These are phyloP conservation scores for Cotesia glomerata DNA, from an alignment of 1,140 invertebrate genomes.

Conservation along the genomic window DNA sequence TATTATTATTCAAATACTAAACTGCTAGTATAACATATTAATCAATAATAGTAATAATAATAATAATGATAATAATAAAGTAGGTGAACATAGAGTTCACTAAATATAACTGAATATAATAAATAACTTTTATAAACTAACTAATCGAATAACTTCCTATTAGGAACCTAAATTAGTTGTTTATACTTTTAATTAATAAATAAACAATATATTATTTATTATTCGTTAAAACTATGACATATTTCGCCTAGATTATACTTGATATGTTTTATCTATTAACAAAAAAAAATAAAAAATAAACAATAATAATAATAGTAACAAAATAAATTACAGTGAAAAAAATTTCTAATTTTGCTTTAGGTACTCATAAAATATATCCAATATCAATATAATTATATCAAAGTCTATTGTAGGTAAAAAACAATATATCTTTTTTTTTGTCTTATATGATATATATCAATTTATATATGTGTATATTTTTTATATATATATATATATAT, in stretches of 20 bases:
- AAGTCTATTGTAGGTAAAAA: conserved; percentile 52
- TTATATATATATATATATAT: not conserved
- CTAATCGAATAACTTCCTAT: conserved; percentile 55
- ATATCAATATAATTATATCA: conserved; percentile 58
- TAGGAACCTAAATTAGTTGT: conserved; percentile 45
- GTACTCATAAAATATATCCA: conserved; percentile 59
- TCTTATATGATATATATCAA: conserved; percentile 9
- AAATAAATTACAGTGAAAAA: conserved; percentile 18
- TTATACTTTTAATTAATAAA: conserved; percentile 37
- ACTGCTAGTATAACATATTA: conserved; percentile 24
- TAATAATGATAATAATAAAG: conserved; percentile 31
- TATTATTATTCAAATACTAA: conserved; percentile 30
- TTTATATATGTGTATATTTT: conserved; percentile 32
- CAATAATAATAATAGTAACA: conserved; percentile 34
- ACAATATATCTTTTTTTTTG: conserved; percentile 39
- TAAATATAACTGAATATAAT: conserved; percentile 27
- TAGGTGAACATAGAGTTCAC: conserved; percentile 13
- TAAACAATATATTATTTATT: conserved; percentile 29
- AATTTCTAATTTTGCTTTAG: conserved; percentile 38
- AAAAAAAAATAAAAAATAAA: conserved; percentile 51
- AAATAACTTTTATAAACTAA: conserved; percentile 42
- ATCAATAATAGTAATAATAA: conserved; percentile 16
- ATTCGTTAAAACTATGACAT: conserved; percentile 42
- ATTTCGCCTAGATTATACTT: conserved; percentile 48
- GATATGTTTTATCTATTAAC: conserved; percentile 58